Base-by-base conservation (phyloP, 2,113 vertebrate species). In the Colossoma macropomum region DNA sequence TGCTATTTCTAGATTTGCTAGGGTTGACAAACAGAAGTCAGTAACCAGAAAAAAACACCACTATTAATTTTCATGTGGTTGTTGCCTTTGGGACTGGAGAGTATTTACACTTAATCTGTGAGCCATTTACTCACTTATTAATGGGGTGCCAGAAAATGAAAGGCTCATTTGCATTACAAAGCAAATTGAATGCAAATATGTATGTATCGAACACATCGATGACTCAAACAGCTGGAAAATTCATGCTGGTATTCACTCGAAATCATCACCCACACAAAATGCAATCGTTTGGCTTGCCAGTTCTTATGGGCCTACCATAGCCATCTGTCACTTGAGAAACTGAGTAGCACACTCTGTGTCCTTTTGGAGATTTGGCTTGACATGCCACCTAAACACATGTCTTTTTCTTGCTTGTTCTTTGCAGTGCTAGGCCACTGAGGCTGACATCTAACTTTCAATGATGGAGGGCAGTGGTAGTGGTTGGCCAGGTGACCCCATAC, bases 391-490 rank as follows among this genome's bases (percentile, higher is more conserved):
- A 65, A 74, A 70, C 30, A 48, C 45, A 48, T 60, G 68, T 59
- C 6, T 25, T 21, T 74, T 50, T 79, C 63, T 48, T 75, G 59
- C 25, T n/a, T 34, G 5, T 50, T 32, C 62, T 50, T 23, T 73
- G 38, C 70, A 60, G 71, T 4, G 75, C 25, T 52, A 77, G 72
- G 52, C 62, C 52, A 30, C 32, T 66, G 27, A 73, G 32, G 50
- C 56, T 52, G 27, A 48, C 12, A 41, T 23, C 84, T 71, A 30
- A 23, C 60, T 69, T 68, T 50, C 71, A 48, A 80, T 59, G 50
- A 95, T 95, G 94, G 93, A 94, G 77, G 88, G 62, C 65, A 77
- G 88, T 13, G 89, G 90, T 72, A 90, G 92, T 23, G 88, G 87
- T 60, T 94, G 91, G 90, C 65, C 80, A 0, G 70, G 78, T 1